A percentile compares a stretch with the other conserved stretches of the same genome.
Conservation (phyloP, 2,888 invertebrate species). For the Stenolophus ochropezus region DNA sequence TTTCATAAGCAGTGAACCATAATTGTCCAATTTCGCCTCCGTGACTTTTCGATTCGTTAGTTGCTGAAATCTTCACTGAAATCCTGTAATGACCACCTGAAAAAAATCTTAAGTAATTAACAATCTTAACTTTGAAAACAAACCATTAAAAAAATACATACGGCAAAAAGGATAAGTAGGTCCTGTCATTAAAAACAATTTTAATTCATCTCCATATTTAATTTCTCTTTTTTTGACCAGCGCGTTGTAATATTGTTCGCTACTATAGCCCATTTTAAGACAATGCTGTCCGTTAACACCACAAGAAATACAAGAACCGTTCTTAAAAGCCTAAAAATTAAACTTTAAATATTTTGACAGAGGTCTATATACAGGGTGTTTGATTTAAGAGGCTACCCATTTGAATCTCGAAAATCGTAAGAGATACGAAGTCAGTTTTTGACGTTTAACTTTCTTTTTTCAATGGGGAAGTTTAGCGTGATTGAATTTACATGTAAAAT, state of each 20-base stretch:
- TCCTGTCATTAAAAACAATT: constrained; percentile 85
- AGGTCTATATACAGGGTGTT: too few species aligned
- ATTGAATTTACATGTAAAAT: too few species aligned
- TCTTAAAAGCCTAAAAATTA: constrained; percentile 79
- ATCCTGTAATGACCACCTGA: constrained; percentile 88
- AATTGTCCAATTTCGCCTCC: constrained; percentile 88
- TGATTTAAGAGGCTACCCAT: too few species aligned
- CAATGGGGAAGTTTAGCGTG: too few species aligned
- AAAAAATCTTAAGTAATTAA: constrained; percentile 66
- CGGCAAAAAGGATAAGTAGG: constrained; percentile 84
- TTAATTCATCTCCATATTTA: constrained; percentile 74
- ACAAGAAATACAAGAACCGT: constrained; percentile 83
- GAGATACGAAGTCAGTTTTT: too few species aligned
- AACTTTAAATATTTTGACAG: too few species aligned
- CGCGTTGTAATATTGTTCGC: constrained; percentile 75
- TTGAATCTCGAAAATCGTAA: too few species aligned
- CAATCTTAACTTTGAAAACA: too few species aligned
- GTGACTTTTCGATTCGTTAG: constrained; percentile 81
- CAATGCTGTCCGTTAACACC: constrained; percentile 79
- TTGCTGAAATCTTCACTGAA: constrained; percentile 83
- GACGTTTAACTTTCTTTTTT: too few species aligned
- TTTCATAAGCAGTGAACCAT: constrained; percentile 80
- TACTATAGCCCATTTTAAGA: constrained; percentile 82
- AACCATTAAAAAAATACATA: too few species aligned
- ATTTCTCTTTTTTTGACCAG: constrained; percentile 73